Percentiles rank a stretch among this genome's conserved stretches.
Conservation (phyloP, 1,140 invertebrate species). For the Cotesia vestalis region DNA sequence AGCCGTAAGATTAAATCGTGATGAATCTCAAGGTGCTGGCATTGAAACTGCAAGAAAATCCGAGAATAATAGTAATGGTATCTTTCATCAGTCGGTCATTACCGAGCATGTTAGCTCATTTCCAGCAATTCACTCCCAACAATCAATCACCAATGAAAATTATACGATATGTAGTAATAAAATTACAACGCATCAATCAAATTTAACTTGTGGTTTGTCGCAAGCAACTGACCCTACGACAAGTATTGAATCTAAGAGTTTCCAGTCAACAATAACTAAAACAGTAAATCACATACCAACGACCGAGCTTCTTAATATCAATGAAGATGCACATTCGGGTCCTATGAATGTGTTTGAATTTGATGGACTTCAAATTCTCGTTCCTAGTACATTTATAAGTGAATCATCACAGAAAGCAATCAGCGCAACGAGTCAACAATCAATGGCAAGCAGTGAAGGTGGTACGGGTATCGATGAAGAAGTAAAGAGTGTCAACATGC, state of each 20-base stretch:
- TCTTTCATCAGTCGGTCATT: conserved; percentile 53
- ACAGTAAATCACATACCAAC: conserved; percentile 56
- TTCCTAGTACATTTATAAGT: conserved; percentile 64
- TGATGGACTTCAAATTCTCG: conserved; percentile 63
- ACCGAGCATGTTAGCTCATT: conserved; percentile 55
- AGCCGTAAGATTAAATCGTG: conserved; percentile 41
- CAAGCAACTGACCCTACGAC: conserved; percentile 54
- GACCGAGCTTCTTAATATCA: conserved; percentile 61
- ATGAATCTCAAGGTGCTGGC: conserved; percentile 35
- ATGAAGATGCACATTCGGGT: conserved; percentile 63
- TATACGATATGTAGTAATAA: conserved; percentile 48
- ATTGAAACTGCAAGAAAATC: conserved; percentile 39
- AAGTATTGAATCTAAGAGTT: conserved; percentile 56
- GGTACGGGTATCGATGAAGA: conserved; percentile 70
- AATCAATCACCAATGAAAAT: conserved; percentile 48
- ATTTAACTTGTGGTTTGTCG: conserved; percentile 41
- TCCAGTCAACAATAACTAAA: conserved; percentile 50
- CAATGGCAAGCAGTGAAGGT: conserved; percentile 64
- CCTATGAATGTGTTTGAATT: conserved; percentile 65
- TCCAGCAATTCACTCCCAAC: conserved; percentile 48
- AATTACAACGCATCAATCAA: conserved; percentile 45
- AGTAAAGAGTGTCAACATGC: conserved; percentile 75
- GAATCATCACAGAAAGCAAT: conserved; percentile 65
- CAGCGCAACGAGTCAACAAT: conserved; percentile 63
- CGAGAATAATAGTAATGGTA: conserved; percentile 35